Base-by-base conservation (phyloP, 35 echinoderm and acorn worm genomes). In the Ophiothrix spiculata region DNA sequence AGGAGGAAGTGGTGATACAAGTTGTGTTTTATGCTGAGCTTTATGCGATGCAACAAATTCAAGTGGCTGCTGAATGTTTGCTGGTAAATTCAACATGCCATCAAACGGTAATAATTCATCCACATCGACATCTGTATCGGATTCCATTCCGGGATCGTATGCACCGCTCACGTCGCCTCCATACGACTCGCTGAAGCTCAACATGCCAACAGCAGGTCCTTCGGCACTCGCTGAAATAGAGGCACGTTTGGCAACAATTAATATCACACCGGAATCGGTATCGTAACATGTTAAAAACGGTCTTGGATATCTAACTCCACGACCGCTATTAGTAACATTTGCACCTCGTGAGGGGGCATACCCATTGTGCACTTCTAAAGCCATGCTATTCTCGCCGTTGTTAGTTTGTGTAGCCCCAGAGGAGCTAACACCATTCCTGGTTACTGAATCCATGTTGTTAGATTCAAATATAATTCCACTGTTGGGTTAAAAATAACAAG, bases 131-230 rank as follows among this genome's bases (percentile, higher is more conserved):
- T 87, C 89, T 28, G 96, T n/a, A 77, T 34, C 88, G 92, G 69
- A 84, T 81, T 31, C 93, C 94, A n/a, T n/a, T n/a, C n/a, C n/a
- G 31, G 92, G 89, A 84, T 92, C 94, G 89, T 95, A 95, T 35
- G 93, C 93, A 56, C 88, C 96, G 84, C 96, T 99, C 81, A 99
- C 92, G 89, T 99, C 96, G 79, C 89, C 96, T 38, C 96, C 96
- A 80, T 94, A 99, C 25, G 96, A 99, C 56, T 99, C 96, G 80
- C 92, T 99, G 83, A 99, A 94, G 81, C 96, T 99, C 28, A 93
- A 87, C 17, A 92, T 56, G 33, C 88, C 84, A n/a, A 79, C 91
- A 41, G 81, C 90, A 39, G 77, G 81, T 12, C 76, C 83, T 75
- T 97, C 89, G 45, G 81, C 85, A 87, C 90, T 91, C 83, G 85